Percentiles rank a stretch among this genome's conserved stretches.
phyloP scores from a whole-genome alignment of 2,113 vertebrate species.

The Dasyornis broadbenti region DNA sequence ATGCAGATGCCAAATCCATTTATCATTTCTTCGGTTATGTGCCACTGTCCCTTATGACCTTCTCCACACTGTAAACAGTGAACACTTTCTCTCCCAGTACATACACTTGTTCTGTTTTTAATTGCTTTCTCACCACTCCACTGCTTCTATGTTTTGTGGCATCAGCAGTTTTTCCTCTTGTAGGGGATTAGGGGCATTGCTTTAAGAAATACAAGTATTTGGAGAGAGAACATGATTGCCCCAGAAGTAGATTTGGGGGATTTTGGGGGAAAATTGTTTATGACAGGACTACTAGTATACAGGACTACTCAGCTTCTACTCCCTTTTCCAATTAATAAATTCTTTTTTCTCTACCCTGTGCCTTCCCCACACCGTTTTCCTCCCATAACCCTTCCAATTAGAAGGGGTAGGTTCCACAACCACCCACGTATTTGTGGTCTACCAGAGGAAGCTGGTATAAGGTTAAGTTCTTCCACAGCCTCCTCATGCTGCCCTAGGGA shows the following conservation, averaged over 20 bases:
- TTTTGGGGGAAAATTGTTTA: not conserved
- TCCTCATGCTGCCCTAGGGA: not conserved
- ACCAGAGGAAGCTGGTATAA: not conserved
- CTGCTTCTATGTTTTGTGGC: not conserved
- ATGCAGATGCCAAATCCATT: conserved; percentile 18
- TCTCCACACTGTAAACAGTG: not conserved
- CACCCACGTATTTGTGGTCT: not conserved
- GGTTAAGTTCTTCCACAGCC: not conserved
- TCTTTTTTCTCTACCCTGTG: not conserved
- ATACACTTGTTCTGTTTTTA: not conserved
- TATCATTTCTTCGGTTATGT: conserved; percentile 28
- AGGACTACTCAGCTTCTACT: not conserved
- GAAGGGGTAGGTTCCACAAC: not conserved
- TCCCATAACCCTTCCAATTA: not conserved
- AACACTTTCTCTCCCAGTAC: not conserved
- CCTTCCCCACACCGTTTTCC: not conserved
- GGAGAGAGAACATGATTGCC: not conserved
- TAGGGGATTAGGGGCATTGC: not conserved
- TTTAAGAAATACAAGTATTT: not conserved
- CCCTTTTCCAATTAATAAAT: not conserved
- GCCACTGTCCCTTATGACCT: not conserved
- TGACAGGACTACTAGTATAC: not conserved
- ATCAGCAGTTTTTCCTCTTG: not conserved
- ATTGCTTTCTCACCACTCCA: not conserved
- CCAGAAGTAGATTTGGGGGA: not conserved